Evolutionary conservation across 2,888 invertebrate genomes (phyloP).

Genomic region (Lithophane ornitopus): DNA sequence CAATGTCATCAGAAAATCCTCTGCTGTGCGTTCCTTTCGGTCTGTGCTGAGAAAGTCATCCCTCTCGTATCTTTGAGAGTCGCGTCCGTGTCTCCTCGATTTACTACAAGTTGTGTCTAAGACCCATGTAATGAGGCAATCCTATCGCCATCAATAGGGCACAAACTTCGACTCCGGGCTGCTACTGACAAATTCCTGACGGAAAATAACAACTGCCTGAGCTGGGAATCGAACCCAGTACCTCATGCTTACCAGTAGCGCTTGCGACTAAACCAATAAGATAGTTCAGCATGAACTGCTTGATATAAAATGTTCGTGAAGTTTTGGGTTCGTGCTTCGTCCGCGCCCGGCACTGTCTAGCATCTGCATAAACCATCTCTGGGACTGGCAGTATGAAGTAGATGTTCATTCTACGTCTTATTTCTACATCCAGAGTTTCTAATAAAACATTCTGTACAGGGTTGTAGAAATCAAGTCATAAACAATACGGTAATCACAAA

Average conservation of each 20-base stretch:
- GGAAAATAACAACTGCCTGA: not conserved
- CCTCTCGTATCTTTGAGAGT: not conserved
- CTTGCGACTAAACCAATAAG: not conserved
- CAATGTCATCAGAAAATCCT: not conserved
- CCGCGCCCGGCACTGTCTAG: not conserved
- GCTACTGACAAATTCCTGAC: not conserved
- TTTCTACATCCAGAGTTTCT: too few relatives aligned
- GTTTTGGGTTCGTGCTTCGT: not conserved
- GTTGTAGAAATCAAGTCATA: slow-evolving; percentile 9
- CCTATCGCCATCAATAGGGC: not conserved
- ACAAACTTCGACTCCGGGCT: not conserved
- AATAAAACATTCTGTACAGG: not conserved
- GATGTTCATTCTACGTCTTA: not conserved
- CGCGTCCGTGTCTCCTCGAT: not conserved
- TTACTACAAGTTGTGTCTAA: too few relatives aligned
- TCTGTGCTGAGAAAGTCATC: not conserved
- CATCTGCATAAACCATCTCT: not conserved
- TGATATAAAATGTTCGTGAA: not conserved
- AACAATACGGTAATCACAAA: not conserved
- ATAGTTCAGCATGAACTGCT: not conserved
- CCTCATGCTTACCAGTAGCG: not conserved
- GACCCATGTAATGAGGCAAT: too few relatives aligned
- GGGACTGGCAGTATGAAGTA: not conserved
- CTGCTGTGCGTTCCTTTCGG: too few relatives aligned
- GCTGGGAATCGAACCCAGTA: not conserved